Evolutionary conservation across 2,797 vertebrate species (phyloP).

Genomic region (Megaceryle alcyon): DNA sequence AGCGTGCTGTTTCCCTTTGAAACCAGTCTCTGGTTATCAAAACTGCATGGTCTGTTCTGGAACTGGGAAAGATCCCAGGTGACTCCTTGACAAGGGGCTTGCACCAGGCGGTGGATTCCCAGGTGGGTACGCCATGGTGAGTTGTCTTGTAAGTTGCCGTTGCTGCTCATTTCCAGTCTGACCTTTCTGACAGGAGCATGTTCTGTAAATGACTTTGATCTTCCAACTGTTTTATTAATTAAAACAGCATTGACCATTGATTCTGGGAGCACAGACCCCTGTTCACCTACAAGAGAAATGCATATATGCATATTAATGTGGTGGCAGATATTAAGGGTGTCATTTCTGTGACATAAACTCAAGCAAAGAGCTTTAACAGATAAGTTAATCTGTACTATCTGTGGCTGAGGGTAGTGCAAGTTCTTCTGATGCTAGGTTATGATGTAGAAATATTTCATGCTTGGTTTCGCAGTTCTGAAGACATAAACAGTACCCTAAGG

Average conservation of each 20-base stretch:
- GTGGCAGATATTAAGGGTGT: neutral
- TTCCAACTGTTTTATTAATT: constrained; percentile 69
- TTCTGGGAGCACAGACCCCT: constrained; percentile 46
- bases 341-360: neutral
- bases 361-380: neutral
- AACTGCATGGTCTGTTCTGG: neutral
- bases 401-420: neutral
- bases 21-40: constrained; percentile 26
- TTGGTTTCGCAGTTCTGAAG: neutral
- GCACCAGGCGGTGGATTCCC: constrained; percentile 73
- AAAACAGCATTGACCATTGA: constrained; percentile 75
- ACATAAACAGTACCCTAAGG: neutral
- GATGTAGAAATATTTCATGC: neutral
- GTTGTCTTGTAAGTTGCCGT: neutral
- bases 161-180: constrained; percentile 20
- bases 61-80: neutral
- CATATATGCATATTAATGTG: neutral
- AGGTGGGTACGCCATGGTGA: constrained; percentile 82
- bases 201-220: constrained; percentile 58
- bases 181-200: constrained; percentile 52
- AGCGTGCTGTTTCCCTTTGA: neutral
- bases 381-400: neutral
- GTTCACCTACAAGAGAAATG: constrained; percentile 49
- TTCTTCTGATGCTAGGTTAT: neutral
- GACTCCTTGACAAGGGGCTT: neutral